These are phyloP conservation scores for Prolemur simus DNA, from an alignment of 2,113 vertebrate genomes.

Conservation along the genomic window DNA sequence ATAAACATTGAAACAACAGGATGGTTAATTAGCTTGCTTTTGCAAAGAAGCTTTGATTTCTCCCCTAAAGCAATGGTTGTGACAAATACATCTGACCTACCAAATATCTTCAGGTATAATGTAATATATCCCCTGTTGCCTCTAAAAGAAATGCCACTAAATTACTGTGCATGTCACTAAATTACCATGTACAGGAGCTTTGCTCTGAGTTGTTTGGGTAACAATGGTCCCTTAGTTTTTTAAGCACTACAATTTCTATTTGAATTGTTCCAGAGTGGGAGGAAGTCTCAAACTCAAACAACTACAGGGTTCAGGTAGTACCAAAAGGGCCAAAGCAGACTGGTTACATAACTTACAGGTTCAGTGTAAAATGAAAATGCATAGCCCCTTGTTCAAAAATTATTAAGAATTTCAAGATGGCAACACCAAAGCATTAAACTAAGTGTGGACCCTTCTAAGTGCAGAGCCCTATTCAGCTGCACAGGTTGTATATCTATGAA, in stretches of 20 bases:
- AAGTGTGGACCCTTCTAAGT: background rate
- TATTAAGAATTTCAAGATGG: conserved; percentile 2
- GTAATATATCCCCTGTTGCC: background rate
- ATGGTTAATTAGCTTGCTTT: conserved; percentile 57
- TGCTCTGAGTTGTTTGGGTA: background rate
- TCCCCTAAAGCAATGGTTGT: conserved; percentile 56
- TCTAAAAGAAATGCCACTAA: conserved; percentile 44
- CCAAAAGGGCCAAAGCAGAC: background rate
- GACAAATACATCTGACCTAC: conserved; percentile 55
- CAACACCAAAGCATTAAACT: background rate
- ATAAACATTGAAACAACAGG: conserved; percentile 27
- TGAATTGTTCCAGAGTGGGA: conserved; percentile 21
- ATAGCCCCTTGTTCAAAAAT: background rate
- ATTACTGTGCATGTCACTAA: background rate
- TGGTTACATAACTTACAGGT: background rate
- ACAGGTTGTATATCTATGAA: background rate
- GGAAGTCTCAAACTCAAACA: conserved; percentile 21
- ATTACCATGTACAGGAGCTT: background rate
- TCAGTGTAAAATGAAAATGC: conserved; percentile 1
- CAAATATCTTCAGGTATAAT: conserved; percentile 58
- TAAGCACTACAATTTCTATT: conserved; percentile 22
- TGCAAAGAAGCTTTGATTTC: conserved; percentile 62
- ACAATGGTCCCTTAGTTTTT: background rate
- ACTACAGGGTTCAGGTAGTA: background rate
- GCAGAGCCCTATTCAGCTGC: background rate